Evolutionary conservation across 1,140 invertebrate genomes (phyloP).

Genomic region (Sarcophaga peregrina): DNA sequence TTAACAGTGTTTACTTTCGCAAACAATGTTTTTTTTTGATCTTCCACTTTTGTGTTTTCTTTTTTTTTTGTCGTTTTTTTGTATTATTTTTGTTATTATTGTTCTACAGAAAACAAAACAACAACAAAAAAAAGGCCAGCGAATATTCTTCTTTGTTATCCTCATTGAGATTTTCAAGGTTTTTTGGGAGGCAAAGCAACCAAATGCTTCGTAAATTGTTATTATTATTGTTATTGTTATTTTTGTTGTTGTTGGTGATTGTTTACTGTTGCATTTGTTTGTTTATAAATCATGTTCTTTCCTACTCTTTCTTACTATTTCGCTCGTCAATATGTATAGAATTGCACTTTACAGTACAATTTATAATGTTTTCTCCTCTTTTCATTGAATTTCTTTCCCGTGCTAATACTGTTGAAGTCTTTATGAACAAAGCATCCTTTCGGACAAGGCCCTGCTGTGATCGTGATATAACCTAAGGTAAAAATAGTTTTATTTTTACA

Average conservation of each 20-base stretch:
- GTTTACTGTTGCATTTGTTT: background rate
- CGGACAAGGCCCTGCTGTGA: too few species aligned
- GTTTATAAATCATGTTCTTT: too few species aligned
- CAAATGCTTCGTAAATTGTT: too few species aligned
- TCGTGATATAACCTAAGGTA: too few species aligned
- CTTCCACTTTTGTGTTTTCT: background rate
- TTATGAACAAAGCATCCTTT: too few species aligned
- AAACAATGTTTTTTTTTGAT: constrained; percentile 22
- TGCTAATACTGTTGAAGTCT: too few species aligned
- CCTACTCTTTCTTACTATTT: background rate
- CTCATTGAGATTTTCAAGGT: constrained; percentile 35
- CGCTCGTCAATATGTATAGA: background rate
- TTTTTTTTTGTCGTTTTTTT: too few species aligned
- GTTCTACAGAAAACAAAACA: background rate
- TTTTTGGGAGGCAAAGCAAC: constrained; percentile 20
- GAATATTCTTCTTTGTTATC: constrained; percentile 21
- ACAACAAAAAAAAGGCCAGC: too few species aligned
- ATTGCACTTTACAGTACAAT: background rate
- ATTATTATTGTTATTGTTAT: background rate
- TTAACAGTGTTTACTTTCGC: constrained; percentile 17
- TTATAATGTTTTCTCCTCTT: background rate
- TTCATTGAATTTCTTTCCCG: too few species aligned
- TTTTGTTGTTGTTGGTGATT: constrained; percentile 1
- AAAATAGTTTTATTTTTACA: too few species aligned
- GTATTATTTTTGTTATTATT: background rate